Percentiles rank a stretch among this genome's conserved stretches.
These are phyloP conservation scores for Tryphoninae sp. DNA, from an alignment of 2,888 invertebrate genomes.

Conservation along the genomic window DNA sequence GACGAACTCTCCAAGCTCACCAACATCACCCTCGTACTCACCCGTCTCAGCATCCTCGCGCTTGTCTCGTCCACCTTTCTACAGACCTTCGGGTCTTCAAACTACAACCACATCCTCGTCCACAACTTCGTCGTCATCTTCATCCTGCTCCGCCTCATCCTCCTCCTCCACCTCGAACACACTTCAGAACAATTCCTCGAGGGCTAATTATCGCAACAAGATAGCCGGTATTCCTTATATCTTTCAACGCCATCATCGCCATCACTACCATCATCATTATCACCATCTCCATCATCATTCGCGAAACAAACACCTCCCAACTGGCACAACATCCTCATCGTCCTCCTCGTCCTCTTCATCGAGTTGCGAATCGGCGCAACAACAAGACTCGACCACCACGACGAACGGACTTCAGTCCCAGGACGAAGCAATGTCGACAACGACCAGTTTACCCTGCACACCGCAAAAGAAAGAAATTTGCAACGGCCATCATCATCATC, in stretches of 20 bases:
- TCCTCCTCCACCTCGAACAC: conserved; percentile 51
- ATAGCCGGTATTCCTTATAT: conserved; percentile 68
- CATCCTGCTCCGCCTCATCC: conserved; percentile 31
- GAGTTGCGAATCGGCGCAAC: conserved; percentile 44
- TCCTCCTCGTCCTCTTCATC: conserved; percentile 60
- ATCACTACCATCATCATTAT: conserved; percentile 71
- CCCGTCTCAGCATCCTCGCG: conserved; percentile 56
- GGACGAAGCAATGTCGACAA: conserved; percentile 63
- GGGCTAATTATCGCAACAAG: conserved; percentile 52
- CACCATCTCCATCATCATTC: conserved; percentile 75
- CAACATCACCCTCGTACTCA: conserved; percentile 53
- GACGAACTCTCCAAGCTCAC: conserved; percentile 53
- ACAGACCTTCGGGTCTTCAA: conserved; percentile 51
- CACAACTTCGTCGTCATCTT: conserved; percentile 64
- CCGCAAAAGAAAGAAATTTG: conserved; percentile 76
- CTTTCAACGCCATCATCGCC: conserved; percentile 70
- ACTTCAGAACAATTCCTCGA: conserved; percentile 28
- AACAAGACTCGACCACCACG: conserved; percentile 51
- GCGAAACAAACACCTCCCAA: conserved; percentile 67
- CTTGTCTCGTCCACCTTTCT: conserved; percentile 58
- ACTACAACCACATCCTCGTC: conserved; percentile 51
- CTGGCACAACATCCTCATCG: conserved; percentile 37
- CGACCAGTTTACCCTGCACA: conserved; percentile 58
- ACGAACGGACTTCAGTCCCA: conserved; percentile 47
- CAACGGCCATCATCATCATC: conserved; percentile 72